Evolutionary conservation across 2,797 vertebrate genomes (phyloP).

Genomic region (Clarias laeviceps): DNA sequence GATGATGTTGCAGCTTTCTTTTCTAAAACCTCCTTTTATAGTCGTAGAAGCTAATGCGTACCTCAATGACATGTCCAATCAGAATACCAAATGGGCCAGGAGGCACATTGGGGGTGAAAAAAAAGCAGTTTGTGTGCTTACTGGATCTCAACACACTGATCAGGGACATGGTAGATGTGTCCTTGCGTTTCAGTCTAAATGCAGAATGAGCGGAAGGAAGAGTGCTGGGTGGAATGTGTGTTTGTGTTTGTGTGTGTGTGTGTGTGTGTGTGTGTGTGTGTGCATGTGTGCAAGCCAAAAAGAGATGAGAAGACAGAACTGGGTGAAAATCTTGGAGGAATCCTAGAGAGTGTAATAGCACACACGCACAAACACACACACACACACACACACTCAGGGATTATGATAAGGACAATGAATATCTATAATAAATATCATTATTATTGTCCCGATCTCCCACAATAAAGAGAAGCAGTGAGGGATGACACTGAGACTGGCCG

Average conservation of each 20-base stretch:
- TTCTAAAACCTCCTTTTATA: slow-evolving; percentile 38
- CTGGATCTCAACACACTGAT: not conserved
- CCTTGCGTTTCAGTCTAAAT: not conserved
- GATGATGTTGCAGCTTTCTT: slow-evolving; percentile 54
- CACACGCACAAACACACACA: slow-evolving; percentile 24
- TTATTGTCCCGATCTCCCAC: slow-evolving; percentile 79
- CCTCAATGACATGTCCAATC: slow-evolving; percentile 34
- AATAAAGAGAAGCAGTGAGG: slow-evolving; percentile 77
- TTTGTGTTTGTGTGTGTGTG: not conserved
- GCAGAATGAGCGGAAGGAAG: not conserved
- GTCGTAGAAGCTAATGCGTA: slow-evolving; percentile 19
- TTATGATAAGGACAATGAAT: slow-evolving; percentile 81
- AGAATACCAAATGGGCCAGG: slow-evolving; percentile 12
- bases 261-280: not conserved
- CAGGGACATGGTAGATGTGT: not conserved
- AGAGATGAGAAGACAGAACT: not conserved
- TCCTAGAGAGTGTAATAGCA: slow-evolving; percentile 3
- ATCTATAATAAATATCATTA: slow-evolving; percentile 85
- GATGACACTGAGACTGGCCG: slow-evolving; percentile 75
- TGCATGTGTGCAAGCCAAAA: not conserved
- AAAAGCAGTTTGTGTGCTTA: not conserved
- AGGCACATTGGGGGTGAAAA: not conserved
- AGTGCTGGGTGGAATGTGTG: not conserved
- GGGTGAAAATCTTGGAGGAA: slow-evolving; percentile 2
- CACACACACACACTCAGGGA: slow-evolving; percentile 44